Percentiles rank a stretch among this genome's conserved stretches.
phyloP scores from a whole-genome alignment of 2,797 vertebrate genomes.

The Falco columbarius region DNA sequence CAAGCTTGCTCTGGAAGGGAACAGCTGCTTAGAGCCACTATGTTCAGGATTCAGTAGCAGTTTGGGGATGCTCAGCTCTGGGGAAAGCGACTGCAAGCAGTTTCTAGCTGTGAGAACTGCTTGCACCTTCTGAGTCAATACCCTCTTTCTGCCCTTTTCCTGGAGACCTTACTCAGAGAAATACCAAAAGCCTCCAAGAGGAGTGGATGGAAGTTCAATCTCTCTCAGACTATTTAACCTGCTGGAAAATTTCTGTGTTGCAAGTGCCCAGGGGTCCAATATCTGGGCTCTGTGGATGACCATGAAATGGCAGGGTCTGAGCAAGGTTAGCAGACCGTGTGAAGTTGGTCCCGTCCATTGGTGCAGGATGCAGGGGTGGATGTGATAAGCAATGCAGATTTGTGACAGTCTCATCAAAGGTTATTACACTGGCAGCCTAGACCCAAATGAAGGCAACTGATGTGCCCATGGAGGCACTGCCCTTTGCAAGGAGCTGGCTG shows the following conservation, averaged over 20 bases:
- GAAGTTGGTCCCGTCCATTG: background rate
- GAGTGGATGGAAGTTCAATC: background rate
- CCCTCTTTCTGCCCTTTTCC: background rate
- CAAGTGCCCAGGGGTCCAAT: background rate
- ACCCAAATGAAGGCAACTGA: background rate
- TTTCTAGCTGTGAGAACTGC: background rate
- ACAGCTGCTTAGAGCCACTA: background rate
- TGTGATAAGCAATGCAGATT: background rate
- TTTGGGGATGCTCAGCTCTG: background rate
- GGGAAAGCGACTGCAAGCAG: background rate
- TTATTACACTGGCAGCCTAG: background rate
- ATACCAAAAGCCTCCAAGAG: background rate
- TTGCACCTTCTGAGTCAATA: background rate
- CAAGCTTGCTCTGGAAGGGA: background rate
- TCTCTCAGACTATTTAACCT: background rate
- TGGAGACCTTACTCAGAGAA: background rate
- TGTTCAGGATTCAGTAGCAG: background rate
- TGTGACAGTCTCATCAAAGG: background rate
- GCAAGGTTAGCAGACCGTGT: background rate
- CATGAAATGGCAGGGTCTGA: background rate
- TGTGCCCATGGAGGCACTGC: background rate
- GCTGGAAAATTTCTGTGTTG: background rate
- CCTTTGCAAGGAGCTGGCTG: background rate
- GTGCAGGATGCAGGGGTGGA: background rate
- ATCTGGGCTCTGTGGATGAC: background rate